Evolutionary conservation across 1,140 invertebrate species (phyloP), one percentile per base, ranked within the genome.

Genomic region (Babylonia areolata): DNA sequence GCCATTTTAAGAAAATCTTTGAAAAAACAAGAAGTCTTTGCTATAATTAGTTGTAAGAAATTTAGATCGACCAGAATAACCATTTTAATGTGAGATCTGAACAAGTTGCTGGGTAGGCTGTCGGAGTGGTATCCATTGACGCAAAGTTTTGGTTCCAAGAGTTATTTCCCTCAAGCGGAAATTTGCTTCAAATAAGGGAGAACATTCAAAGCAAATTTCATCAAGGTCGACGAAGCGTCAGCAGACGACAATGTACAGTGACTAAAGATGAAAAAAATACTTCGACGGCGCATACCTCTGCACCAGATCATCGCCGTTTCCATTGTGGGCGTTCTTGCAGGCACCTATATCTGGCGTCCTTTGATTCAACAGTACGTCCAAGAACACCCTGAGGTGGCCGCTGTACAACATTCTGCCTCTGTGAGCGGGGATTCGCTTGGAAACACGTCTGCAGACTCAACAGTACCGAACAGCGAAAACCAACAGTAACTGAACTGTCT

Each of bases 281-380:
- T 85, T 20, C 73, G 84, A 2, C 42, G 77, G 5, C 84, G 84
- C 23, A 33, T 85, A 40, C 84, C 84, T 17, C 37, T 54, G 33
- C 73, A 85, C 58, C 84, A 85, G 35, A 78, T 85, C 79, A 42
- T 79, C 31, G 28, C 79, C 15, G 46, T 40, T 20, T 78, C 42
- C 37, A 73, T 85, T 2, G 77, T 85, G 11, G 84, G 84, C 35
- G 84, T 85, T 31, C 31, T 79, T 64, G 84, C 71, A 46, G 84
- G 84, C 42, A 33, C 35, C 31, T 85, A 85, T 33, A 78, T 85
- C 46, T 85, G 84, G 84, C 69, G 37, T 39, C 84, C 84, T 20
- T 28, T 64, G 0, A 54, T 85, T 35, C 42, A 85, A 37, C 37
- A 54, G 42, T 85, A 79, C 77, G 75, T 42, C 3, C 5, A 12